These are phyloP conservation scores for Abscondita cerata DNA, from an alignment of 2,888 invertebrate genomes.

Conservation along the genomic window DNA sequence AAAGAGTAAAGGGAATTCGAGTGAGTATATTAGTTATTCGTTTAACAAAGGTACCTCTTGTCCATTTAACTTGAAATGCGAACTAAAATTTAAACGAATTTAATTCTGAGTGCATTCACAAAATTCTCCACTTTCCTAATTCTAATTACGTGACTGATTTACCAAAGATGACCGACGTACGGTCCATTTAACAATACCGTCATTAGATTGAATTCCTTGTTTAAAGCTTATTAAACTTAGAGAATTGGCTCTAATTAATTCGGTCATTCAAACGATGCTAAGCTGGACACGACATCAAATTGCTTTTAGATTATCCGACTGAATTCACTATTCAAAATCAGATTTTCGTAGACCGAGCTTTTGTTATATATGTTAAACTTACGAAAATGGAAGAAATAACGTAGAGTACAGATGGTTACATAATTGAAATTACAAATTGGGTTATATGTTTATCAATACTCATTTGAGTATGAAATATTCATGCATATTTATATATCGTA, in stretches of 20 bases:
- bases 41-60: constrained; percentile 11
- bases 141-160: constrained; percentile 30
- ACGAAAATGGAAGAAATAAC: too few species aligned
- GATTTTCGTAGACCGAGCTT: constrained; percentile 21
- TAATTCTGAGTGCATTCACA: background rate
- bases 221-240: constrained; percentile 36
- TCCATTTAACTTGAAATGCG: constrained; percentile 20
- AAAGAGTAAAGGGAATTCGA: constrained; percentile 8
- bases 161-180: constrained; percentile 25
- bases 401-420: too few species aligned
- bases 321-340: constrained; percentile 35
- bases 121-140: background rate
- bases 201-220: constrained; percentile 30
- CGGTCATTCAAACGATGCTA: constrained; percentile 38
- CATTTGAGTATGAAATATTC: too few species aligned
- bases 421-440: too few species aligned
- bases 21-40: constrained; percentile 18
- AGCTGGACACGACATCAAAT: constrained; percentile 39
- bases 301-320: constrained; percentile 39
- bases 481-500: too few species aligned
- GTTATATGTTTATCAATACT: too few species aligned
- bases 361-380: constrained; percentile 10
- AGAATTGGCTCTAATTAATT: constrained; percentile 34
- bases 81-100: constrained; percentile 22
- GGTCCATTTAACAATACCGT: constrained; percentile 27